Conservation (phyloP, 2,797 vertebrate species). For the Merluccius polli region DNA sequence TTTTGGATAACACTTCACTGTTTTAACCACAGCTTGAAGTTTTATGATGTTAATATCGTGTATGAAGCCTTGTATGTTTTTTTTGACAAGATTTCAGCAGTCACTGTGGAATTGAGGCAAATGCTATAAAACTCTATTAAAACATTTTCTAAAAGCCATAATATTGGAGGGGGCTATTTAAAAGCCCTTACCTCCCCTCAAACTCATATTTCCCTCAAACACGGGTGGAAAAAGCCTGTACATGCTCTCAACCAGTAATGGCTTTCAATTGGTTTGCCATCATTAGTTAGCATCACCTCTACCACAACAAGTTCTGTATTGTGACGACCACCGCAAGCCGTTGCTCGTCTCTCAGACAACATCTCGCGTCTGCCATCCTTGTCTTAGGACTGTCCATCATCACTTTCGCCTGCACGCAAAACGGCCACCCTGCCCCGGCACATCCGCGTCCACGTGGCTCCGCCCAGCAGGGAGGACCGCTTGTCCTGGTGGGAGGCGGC, state of each 20-base stretch:
- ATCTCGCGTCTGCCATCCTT: constrained; percentile 16
- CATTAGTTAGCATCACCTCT: background rate
- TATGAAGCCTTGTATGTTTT: background rate
- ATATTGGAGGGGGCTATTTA: background rate
- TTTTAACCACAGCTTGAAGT: background rate
- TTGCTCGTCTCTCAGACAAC: constrained; percentile 16
- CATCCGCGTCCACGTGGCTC: constrained; percentile 54
- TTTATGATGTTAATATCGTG: background rate
- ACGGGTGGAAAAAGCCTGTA: background rate
- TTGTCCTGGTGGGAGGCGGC: constrained; percentile 40
- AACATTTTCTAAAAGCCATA: background rate
- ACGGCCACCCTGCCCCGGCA: constrained; percentile 35
- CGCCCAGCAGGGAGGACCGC: constrained; percentile 31
- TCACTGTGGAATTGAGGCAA: background rate
- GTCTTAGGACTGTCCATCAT: constrained; percentile 39
- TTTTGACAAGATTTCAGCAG: background rate
- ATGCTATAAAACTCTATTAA: background rate
- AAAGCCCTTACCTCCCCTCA: background rate
- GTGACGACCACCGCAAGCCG: background rate
- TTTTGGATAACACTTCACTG: background rate
- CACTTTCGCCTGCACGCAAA: constrained; percentile 24
- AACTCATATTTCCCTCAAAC: background rate
- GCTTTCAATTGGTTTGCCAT: background rate
- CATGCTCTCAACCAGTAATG: background rate
- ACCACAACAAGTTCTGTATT: background rate